Base-by-base conservation (phyloP, 2,797 vertebrate species). In the Coreius guichenoti region DNA sequence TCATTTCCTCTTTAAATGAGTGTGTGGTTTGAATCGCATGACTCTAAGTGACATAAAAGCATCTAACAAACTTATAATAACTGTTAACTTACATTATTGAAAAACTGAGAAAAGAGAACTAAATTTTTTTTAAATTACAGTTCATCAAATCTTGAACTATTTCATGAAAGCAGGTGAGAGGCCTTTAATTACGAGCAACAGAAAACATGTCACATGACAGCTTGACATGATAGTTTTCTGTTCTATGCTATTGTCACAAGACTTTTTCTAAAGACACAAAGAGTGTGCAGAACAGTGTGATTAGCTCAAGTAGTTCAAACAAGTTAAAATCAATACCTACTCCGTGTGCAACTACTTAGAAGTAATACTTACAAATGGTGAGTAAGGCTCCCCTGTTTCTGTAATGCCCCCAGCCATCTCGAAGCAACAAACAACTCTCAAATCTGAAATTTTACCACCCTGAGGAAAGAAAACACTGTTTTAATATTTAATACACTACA, bases 361-460 rank as follows among this genome's bases (percentile, higher is more conserved):
- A 16, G 4, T 9, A 4, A 91, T 87, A 98, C 98, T 98, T 92
- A 99, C 98, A 63, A 97, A 99, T 8, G 97, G 94, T 21, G 98
- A 99, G 91, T 99, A 99, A 1, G 97, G 98, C 70, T 98, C 98
- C 69, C 98, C 98, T 0, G 96, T 96, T 5, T 99, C 98, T 17
- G 98, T 99, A 79, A 99, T 99, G 58, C 97, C 97, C 1, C 97
- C 97, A 1, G 97, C 96, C 98, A 99, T 99, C 72, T 26, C 45
- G 84, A 54, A 8, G 36, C 17, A 11, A n/a, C 4, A 54, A 16
- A 84, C 85, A 49, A 47, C 4, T 33, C 13, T 68, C 8, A 45
- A 43, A 43, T 21, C 45, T 45, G 9, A 19, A 74, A 36, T 29
- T 14, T 51, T 26, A 51, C 29, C 63, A 72, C 73, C 58, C 65